These are phyloP conservation scores for Tenthredo distinguenda DNA, from an alignment of 2,888 invertebrate species.

Conservation along the genomic window DNA sequence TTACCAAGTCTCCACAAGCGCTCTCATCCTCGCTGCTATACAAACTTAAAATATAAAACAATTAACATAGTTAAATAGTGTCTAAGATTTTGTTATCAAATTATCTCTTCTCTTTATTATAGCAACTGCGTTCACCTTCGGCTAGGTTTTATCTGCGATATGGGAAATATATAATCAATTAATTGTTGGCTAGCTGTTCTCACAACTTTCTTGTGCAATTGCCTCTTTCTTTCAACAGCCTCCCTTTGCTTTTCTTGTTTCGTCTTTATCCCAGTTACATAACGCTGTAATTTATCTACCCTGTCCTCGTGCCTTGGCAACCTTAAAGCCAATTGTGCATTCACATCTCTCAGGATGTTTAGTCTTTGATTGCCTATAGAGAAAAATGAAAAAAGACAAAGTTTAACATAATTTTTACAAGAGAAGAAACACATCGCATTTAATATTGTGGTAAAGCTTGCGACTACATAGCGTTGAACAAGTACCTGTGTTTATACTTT, in stretches of 20 bases:
- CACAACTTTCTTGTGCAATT: constrained; percentile 81
- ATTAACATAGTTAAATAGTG: constrained; percentile 39
- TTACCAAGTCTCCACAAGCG: constrained; percentile 71
- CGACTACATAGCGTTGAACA: background rate
- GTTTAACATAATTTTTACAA: background rate
- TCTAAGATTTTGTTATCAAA: background rate
- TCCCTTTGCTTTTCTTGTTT: constrained; percentile 80
- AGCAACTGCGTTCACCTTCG: constrained; percentile 75
- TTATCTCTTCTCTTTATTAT: background rate
- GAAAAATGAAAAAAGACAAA: constrained; percentile 35
- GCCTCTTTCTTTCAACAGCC: constrained; percentile 79
- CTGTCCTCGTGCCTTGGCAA: constrained; percentile 83
- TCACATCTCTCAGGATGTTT: constrained; percentile 73
- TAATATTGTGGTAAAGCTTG: background rate
- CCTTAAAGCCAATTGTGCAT: constrained; percentile 78
- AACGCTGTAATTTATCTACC: constrained; percentile 82
- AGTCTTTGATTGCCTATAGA: constrained; percentile 73
- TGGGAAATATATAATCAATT: constrained; percentile 86
- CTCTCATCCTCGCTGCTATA: constrained; percentile 74
- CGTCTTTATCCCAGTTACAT: constrained; percentile 79
- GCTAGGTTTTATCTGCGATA: constrained; percentile 79
- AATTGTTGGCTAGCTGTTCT: constrained; percentile 82
- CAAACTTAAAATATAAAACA: constrained; percentile 60
- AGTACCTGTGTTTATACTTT: constrained; percentile 75
- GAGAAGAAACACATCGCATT: background rate